phyloP scores from a whole-genome alignment of 2,113 vertebrate genomes.

The Pionites leucogaster region DNA sequence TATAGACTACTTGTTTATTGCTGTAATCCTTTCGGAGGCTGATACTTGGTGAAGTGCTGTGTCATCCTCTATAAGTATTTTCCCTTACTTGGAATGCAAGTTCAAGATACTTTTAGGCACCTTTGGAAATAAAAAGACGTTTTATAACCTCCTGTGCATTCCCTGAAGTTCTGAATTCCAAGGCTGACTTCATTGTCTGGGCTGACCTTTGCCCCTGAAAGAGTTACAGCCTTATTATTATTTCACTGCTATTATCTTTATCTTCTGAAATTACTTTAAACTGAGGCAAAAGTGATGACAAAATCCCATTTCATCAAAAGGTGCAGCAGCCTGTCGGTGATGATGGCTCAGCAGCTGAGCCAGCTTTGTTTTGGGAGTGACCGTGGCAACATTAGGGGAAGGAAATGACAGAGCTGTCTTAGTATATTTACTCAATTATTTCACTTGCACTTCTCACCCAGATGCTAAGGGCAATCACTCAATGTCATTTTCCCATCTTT shows the following conservation, averaged over 20 bases:
- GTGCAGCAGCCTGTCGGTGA: background rate
- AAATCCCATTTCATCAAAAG: background rate
- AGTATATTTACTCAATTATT: conserved; percentile 45
- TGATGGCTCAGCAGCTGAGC: background rate
- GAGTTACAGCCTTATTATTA: background rate
- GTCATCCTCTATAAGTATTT: background rate
- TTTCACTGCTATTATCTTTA: background rate
- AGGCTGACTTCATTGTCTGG: background rate
- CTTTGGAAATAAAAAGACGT: background rate
- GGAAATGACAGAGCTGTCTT: background rate
- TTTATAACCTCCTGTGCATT: conserved; percentile 8
- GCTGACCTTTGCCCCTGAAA: background rate
- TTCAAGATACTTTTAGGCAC: background rate
- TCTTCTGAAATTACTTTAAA: background rate
- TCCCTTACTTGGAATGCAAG: background rate
- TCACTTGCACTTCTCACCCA: conserved; percentile 48
- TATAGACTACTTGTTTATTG: background rate
- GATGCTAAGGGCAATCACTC: background rate
- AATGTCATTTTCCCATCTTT: conserved; percentile 17
- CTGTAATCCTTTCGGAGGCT: background rate
- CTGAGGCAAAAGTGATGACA: background rate
- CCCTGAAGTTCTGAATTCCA: background rate
- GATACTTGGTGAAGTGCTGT: background rate
- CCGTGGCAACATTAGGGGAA: conserved; percentile 34
- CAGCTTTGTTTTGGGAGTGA: conserved; percentile 34